phyloP scores from a whole-genome alignment of 2,113 vertebrate species.

The Odontophorus gujanensis region DNA sequence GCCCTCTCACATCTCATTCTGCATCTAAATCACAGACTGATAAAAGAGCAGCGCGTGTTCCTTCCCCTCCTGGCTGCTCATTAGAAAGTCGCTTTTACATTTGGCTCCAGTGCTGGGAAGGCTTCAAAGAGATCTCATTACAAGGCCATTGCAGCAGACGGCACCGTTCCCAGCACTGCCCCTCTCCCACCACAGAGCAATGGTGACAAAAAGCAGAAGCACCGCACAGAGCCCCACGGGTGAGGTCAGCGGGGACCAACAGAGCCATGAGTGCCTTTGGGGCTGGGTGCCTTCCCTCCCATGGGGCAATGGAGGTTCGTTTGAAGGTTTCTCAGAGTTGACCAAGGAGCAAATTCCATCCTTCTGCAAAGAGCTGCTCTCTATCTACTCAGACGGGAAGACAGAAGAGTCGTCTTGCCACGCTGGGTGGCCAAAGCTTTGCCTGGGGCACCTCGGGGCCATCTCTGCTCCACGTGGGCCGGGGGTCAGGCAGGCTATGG shows the following conservation, averaged over 20 bases:
- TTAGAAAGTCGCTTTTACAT: not conserved
- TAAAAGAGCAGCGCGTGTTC: not conserved
- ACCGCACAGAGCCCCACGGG: not conserved
- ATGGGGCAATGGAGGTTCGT: not conserved
- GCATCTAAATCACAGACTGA: not conserved
- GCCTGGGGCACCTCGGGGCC: fast-evolving
- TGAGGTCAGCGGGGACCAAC: not conserved
- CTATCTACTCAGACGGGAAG: not conserved
- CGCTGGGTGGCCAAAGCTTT: not conserved
- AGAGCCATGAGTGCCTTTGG: not conserved
- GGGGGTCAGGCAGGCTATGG: no score
- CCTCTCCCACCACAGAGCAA: not conserved
- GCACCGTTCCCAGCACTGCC: not conserved
- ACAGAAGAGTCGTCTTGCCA: not conserved
- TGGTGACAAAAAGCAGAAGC: not conserved
- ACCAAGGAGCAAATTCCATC: not conserved
- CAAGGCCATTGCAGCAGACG: not conserved
- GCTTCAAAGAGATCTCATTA: not conserved
- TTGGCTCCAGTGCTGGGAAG: not conserved
- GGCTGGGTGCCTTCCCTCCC: not conserved
- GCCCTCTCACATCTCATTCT: not conserved
- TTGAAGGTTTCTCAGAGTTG: not conserved
- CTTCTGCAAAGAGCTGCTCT: not conserved
- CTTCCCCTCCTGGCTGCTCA: not conserved
- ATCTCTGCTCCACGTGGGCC: fast-evolving